A percentile compares a stretch with the other conserved stretches of the same genome.
phyloP scores from a whole-genome alignment of 2,113 vertebrate genomes.

The Pandion haliaetus region DNA sequence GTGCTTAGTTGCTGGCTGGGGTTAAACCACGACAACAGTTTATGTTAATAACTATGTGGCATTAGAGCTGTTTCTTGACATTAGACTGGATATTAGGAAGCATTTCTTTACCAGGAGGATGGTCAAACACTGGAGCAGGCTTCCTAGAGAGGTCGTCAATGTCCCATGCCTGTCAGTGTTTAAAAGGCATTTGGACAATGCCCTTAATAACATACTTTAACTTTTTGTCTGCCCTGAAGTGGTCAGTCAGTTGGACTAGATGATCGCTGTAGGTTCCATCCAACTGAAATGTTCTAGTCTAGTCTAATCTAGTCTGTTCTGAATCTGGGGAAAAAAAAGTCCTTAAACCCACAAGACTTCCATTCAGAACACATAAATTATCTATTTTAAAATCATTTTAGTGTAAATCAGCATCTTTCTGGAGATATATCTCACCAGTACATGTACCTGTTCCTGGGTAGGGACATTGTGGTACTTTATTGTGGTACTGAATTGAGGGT shows the following conservation, averaged over 20 bases:
- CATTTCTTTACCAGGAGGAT: not conserved
- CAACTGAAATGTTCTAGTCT: not conserved
- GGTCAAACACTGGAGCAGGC: not conserved
- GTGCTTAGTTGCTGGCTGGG: too few species aligned
- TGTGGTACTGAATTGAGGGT: rapidly evolving
- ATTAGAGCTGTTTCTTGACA: not conserved
- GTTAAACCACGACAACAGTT: too few species aligned
- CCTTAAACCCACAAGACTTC: not conserved
- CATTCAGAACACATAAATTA: not conserved
- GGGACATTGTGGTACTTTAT: not conserved
- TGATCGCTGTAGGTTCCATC: not conserved
- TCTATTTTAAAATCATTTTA: not conserved
- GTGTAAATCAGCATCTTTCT: not conserved
- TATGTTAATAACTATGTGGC: not conserved
- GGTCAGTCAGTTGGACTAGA: not conserved
- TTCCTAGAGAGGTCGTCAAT: not conserved
- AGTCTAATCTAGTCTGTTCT: not conserved
- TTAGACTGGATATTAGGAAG: not conserved
- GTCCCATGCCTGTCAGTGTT: not conserved
- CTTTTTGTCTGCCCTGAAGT: not conserved
- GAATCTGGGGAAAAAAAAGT: not conserved
- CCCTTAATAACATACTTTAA: not conserved
- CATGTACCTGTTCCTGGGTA: not conserved
- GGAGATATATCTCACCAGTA: not conserved
- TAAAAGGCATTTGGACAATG: not conserved